A percentile compares a stretch with the other conserved stretches of the same genome.
These are phyloP conservation scores for Penaeus vannamei DNA, from an alignment of 1,140 invertebrate genomes.

Conservation along the genomic window DNA sequence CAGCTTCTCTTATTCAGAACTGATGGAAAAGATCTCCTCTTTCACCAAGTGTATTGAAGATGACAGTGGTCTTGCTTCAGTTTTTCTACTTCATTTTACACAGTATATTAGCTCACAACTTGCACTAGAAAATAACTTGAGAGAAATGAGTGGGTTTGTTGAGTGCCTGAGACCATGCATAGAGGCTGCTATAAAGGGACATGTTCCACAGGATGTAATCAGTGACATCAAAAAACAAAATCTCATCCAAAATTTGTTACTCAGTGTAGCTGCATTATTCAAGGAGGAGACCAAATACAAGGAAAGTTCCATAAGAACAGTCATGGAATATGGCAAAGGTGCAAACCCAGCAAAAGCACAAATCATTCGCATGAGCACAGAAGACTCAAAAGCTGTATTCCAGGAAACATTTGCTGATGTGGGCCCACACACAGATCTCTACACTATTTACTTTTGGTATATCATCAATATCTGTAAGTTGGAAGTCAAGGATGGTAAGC, in stretches of 20 bases:
- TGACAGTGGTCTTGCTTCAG: neutral
- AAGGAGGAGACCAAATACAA: slow-evolving; percentile 26
- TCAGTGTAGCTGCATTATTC: neutral
- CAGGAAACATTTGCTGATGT: slow-evolving; percentile 50
- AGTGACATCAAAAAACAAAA: slow-evolving; percentile 17
- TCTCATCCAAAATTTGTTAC: slow-evolving; percentile 30
- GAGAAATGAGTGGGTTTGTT: slow-evolving; percentile 19
- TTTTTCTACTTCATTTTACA: slow-evolving; percentile 29
- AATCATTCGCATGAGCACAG: slow-evolving; percentile 32
- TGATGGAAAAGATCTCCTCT: neutral
- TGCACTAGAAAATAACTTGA: slow-evolving; percentile 28
- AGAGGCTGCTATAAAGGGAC: neutral
- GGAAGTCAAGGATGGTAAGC: neutral
- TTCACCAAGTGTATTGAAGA: slow-evolving; percentile 8
- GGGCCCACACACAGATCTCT: slow-evolving; percentile 25
- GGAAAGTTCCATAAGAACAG: neutral
- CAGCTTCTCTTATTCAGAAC: neutral
- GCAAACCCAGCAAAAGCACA: slow-evolving; percentile 35
- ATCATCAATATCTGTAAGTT: slow-evolving; percentile 47
- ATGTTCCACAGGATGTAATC: neutral
- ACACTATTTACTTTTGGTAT: slow-evolving; percentile 52
- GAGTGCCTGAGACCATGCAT: slow-evolving; percentile 28
- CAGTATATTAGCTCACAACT: slow-evolving; percentile 39
- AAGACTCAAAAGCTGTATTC: slow-evolving; percentile 41
- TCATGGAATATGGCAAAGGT: slow-evolving; percentile 10